These are phyloP conservation scores for Ciconia maguari DNA, from an alignment of 2,113 vertebrate species.

Conservation along the genomic window DNA sequence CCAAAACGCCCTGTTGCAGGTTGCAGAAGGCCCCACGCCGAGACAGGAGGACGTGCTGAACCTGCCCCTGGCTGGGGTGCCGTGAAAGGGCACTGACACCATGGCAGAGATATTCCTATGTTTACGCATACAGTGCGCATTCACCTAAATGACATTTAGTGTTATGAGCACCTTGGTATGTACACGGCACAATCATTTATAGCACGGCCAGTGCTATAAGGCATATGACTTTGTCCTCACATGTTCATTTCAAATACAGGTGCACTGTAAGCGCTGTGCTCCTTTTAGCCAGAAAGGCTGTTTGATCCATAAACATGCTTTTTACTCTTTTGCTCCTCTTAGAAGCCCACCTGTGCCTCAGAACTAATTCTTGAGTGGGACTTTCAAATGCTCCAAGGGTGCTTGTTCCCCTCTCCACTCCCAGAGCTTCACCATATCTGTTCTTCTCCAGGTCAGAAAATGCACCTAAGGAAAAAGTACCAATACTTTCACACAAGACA, in stretches of 20 bases:
- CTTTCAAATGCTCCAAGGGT: conserved; percentile 16
- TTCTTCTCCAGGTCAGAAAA: background rate
- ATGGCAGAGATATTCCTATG: background rate
- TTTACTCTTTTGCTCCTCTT: conserved; percentile 13
- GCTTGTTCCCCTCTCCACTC: background rate
- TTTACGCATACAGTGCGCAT: fast-evolving
- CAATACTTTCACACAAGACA: background rate
- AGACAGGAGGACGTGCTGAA: background rate
- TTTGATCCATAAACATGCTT: conserved; percentile 6
- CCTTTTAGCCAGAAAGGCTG: conserved; percentile 39
- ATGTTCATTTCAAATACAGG: background rate
- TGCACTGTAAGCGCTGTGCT: background rate
- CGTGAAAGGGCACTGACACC: fast-evolving
- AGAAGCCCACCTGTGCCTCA: conserved; percentile 19
- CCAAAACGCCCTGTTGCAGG: background rate
- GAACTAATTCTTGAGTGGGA: conserved; percentile 24
- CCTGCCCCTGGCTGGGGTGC: background rate
- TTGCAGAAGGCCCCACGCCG: fast-evolving
- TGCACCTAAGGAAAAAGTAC: background rate
- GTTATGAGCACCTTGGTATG: background rate
- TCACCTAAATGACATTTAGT: background rate
- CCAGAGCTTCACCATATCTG: background rate
- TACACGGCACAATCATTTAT: fast-evolving
- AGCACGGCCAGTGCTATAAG: background rate
- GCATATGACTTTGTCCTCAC: background rate